Percentiles rank a stretch among this genome's conserved stretches.
Conservation (phyloP, 2,797 vertebrate species). For the Myotis myotis region DNA sequence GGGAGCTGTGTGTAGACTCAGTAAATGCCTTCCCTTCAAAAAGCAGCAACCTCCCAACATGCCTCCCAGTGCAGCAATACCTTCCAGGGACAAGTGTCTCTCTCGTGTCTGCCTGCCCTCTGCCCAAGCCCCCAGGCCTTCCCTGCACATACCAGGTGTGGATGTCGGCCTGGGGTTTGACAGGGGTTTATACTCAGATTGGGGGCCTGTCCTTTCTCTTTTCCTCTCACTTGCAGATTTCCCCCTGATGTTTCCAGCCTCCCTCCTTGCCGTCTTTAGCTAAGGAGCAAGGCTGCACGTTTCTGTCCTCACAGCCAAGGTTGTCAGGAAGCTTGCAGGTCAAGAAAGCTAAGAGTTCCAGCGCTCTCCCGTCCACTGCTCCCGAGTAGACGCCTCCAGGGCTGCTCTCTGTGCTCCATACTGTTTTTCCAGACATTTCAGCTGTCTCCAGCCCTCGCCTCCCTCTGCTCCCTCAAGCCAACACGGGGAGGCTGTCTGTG, state of each 20-base stretch:
- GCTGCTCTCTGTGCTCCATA: neutral
- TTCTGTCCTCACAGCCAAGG: neutral
- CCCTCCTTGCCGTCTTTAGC: neutral
- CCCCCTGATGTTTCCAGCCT: neutral
- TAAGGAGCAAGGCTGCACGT: fast-evolving
- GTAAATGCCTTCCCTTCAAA: neutral
- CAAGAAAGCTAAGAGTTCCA: neutral
- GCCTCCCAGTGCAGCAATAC: neutral
- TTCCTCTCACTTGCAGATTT: neutral
- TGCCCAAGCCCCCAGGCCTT: neutral
- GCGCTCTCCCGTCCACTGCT: fast-evolving
- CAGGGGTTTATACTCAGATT: neutral
- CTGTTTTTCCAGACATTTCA: neutral
- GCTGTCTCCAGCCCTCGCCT: neutral
- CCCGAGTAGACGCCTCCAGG: neutral
- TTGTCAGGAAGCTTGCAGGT: neutral
- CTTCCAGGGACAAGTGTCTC: neutral
- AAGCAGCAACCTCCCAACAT: neutral
- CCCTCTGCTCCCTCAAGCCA: neutral
- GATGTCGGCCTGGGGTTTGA: neutral
- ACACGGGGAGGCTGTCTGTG: neutral
- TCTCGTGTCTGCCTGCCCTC: neutral
- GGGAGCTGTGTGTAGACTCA: neutral
- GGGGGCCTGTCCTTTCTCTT: neutral
- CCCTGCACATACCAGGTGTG: neutral